A percentile compares a stretch with the other conserved stretches of the same genome.
Conservation (phyloP, 2,888 invertebrate genomes). For the Brachypterus glaber region DNA sequence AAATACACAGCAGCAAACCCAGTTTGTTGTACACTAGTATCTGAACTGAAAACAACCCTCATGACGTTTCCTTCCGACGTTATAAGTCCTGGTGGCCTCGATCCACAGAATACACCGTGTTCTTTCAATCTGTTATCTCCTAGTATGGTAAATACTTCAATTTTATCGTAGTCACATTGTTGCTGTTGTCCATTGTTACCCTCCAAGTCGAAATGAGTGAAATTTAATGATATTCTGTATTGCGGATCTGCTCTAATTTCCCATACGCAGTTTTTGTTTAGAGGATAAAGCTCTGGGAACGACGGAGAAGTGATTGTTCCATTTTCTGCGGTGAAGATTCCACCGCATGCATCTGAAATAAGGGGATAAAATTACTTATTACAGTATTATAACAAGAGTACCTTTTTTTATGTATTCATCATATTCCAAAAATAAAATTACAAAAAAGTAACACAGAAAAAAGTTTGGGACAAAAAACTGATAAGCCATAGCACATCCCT, state of each 20-base stretch:
- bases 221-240: constrained; percentile 88
- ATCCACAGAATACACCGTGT: constrained; percentile 2
- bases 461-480: too few species aligned
- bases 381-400: too few species aligned
- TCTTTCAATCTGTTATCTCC: neutral
- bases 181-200: constrained; percentile 78
- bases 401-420: too few species aligned
- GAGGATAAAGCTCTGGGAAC: constrained; percentile 88
- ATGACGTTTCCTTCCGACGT: constrained; percentile 1
- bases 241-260: constrained; percentile 89
- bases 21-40: neutral
- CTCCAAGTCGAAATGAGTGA: constrained; percentile 94
- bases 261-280: constrained; percentile 93
- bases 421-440: too few species aligned
- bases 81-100: neutral
- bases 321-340: constrained; percentile 66
- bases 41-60: neutral
- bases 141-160: neutral
- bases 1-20: constrained; percentile 6
- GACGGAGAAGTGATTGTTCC: constrained; percentile 94
- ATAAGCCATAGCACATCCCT: too few species aligned
- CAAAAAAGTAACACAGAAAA: too few species aligned
- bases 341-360: constrained; percentile 86
- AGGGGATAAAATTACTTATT: too few species aligned
- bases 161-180: constrained; percentile 86